Evolutionary conservation across 2,113 vertebrate species (phyloP).

Genomic region (Nesospiza acunhae): DNA sequence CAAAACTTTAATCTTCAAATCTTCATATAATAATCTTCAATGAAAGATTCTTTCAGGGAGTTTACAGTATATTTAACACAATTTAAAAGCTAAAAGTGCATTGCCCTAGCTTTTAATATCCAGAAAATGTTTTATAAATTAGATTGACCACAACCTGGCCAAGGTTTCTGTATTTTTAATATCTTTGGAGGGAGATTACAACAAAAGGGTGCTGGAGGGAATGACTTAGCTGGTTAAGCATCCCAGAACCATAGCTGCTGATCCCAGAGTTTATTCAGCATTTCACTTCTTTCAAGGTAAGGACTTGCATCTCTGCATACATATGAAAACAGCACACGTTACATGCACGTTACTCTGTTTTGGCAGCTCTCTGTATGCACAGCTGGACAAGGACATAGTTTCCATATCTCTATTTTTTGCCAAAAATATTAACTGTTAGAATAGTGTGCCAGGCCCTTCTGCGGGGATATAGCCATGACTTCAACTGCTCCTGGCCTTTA

Average conservation of each 20-base stretch:
- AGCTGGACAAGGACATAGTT: conserved; percentile 37
- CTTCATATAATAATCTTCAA: conserved; percentile 44
- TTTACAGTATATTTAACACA: conserved; percentile 60
- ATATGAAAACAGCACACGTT: not conserved
- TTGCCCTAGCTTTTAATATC: conserved; percentile 35
- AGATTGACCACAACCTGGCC: conserved; percentile 43
- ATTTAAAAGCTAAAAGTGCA: conserved; percentile 40
- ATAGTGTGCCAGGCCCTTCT: conserved; percentile 8
- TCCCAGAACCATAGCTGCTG: not conserved
- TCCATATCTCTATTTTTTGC: conserved; percentile 34
- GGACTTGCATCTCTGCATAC: not conserved
- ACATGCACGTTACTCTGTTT: not conserved
- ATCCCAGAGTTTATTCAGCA: not conserved
- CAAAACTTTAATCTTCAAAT: conserved; percentile 61
- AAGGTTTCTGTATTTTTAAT: conserved; percentile 55
- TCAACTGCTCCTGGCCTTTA: conserved; percentile 1
- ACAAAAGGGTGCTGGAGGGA: conserved; percentile 30
- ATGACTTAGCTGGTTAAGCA: conserved; percentile 25
- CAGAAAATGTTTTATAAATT: conserved; percentile 54
- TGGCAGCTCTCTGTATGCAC: conserved; percentile 34
- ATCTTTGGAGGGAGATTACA: conserved; percentile 32
- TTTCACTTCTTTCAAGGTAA: conserved; percentile 41
- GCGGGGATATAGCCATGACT: not conserved
- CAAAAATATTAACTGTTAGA: conserved; percentile 31
- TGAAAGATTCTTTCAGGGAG: conserved; percentile 33